A percentile compares a stretch with the other conserved stretches of the same genome.
Conservation (phyloP, 2,888 invertebrate genomes). For the Neoascia interrupta region DNA sequence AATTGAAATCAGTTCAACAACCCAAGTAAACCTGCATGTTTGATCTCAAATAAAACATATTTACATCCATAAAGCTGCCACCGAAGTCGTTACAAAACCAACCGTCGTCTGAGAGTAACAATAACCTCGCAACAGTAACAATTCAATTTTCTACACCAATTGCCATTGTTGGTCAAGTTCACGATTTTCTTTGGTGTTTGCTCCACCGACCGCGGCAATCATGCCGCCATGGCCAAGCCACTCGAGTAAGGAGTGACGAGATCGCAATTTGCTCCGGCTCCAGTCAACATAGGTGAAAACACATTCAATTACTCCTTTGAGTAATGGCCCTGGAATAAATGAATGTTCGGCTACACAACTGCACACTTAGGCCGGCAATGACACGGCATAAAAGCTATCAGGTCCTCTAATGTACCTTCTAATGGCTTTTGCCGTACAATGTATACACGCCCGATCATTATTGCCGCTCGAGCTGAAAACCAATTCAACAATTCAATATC, state of each 20-base stretch:
- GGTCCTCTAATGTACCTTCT: slow-evolving; percentile 27
- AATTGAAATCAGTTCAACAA: too few species aligned
- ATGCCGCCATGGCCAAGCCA: slow-evolving; percentile 21
- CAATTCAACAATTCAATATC: slow-evolving; percentile 63
- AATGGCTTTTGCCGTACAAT: slow-evolving; percentile 33
- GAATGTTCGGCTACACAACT: slow-evolving; percentile 15
- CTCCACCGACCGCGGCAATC: neutral
- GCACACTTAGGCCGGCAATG: slow-evolving; percentile 24
- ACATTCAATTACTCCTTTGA: slow-evolving; percentile 63
- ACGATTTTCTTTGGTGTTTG: slow-evolving; percentile 26
- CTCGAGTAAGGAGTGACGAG: slow-evolving; percentile 39
- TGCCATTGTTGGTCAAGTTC: slow-evolving; percentile 58
- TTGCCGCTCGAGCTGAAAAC: slow-evolving; percentile 24
- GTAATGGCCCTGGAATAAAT: slow-evolving; percentile 58
- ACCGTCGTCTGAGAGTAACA: too few species aligned
- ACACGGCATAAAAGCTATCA: slow-evolving; percentile 32
- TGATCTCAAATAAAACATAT: too few species aligned
- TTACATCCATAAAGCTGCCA: too few species aligned
- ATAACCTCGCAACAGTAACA: slow-evolving; percentile 35
- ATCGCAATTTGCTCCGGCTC: slow-evolving; percentile 59
- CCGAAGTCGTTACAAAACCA: too few species aligned
- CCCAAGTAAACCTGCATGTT: too few species aligned
- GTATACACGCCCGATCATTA: slow-evolving; percentile 11
- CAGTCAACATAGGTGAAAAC: slow-evolving; percentile 58
- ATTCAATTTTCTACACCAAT: slow-evolving; percentile 53